These are phyloP conservation scores for Nestor notabilis DNA, from an alignment of 2,113 vertebrate genomes.

Conservation along the genomic window DNA sequence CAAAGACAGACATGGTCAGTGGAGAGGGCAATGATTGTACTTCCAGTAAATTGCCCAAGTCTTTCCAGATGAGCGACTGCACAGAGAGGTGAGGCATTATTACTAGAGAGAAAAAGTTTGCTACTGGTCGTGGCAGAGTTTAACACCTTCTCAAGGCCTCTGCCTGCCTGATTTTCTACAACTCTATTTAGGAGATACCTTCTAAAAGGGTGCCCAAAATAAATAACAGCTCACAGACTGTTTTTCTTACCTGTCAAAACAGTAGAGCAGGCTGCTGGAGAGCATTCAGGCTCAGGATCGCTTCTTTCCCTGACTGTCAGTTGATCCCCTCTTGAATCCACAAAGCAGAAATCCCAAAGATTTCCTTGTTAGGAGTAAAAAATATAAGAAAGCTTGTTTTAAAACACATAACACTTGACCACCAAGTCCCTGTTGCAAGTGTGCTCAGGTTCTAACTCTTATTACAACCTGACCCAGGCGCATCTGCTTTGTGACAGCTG, in stretches of 20 bases:
- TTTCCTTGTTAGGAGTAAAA: not conserved
- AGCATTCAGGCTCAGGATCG: not conserved
- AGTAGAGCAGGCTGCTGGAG: not conserved
- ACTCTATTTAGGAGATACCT: not conserved
- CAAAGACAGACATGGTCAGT: not conserved
- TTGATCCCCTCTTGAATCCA: not conserved
- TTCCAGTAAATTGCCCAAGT: not conserved
- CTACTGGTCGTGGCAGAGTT: not conserved
- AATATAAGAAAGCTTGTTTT: not conserved
- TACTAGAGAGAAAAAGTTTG: not conserved
- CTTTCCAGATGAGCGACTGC: slow-evolving; percentile 18
- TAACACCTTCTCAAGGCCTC: not conserved
- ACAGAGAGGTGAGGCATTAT: not conserved
- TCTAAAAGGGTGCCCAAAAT: not conserved
- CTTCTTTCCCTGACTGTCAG: not conserved
- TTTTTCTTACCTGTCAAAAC: not conserved
- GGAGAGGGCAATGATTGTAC: not conserved
- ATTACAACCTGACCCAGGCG: not conserved
- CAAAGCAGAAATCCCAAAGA: not conserved
- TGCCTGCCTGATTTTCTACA: not conserved
- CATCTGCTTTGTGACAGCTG: not conserved
- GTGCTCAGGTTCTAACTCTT: not conserved
- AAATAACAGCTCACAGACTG: not conserved
- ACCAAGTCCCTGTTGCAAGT: not conserved
- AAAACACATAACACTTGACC: not conserved